These are phyloP conservation scores for Stomatorhinus ivindoensis DNA, from an alignment of 2,113 vertebrate genomes.

Conservation along the genomic window DNA sequence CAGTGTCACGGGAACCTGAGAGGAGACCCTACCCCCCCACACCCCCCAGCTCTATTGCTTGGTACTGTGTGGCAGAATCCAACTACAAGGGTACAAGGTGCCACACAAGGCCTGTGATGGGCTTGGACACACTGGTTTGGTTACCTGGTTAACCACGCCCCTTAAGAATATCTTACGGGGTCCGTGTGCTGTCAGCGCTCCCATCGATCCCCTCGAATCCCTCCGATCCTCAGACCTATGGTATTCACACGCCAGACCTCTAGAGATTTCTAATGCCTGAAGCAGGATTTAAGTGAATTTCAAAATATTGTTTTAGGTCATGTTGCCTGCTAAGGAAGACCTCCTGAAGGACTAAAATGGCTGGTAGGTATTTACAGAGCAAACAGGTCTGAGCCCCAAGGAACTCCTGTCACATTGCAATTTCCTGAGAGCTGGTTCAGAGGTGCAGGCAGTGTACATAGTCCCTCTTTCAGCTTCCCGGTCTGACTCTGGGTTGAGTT, in stretches of 20 bases:
- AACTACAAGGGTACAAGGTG: conserved; percentile 31
- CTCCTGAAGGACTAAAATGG: conserved; percentile 1
- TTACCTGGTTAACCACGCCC: conserved; percentile 4
- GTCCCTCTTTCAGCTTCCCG: background rate
- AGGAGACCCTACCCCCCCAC: conserved; percentile 22
- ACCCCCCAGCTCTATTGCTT: conserved; percentile 30
- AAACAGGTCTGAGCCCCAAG: background rate
- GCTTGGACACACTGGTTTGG: conserved; percentile 36
- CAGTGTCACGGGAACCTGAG: conserved; percentile 64
- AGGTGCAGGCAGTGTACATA: background rate
- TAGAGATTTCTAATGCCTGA: conserved; percentile 22
- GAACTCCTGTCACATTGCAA: conserved; percentile 1
- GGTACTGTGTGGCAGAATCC: conserved; percentile 27
- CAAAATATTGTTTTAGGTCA: conserved; percentile 30
- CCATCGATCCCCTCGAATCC: background rate
- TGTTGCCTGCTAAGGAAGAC: conserved; percentile 10
- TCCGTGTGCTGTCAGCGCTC: background rate
- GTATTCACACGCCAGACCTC: conserved; percentile 29
- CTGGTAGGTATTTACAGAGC: conserved; percentile 7
- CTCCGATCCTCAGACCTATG: conserved; percentile 16
- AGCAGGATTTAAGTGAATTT: conserved; percentile 43
- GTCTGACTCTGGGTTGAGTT: background rate
- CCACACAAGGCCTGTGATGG: conserved; percentile 47
- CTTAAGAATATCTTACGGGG: background rate
- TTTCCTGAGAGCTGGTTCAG: background rate